Conservation (phyloP, 1,140 invertebrate genomes). For the Brachionus sp. region DNA sequence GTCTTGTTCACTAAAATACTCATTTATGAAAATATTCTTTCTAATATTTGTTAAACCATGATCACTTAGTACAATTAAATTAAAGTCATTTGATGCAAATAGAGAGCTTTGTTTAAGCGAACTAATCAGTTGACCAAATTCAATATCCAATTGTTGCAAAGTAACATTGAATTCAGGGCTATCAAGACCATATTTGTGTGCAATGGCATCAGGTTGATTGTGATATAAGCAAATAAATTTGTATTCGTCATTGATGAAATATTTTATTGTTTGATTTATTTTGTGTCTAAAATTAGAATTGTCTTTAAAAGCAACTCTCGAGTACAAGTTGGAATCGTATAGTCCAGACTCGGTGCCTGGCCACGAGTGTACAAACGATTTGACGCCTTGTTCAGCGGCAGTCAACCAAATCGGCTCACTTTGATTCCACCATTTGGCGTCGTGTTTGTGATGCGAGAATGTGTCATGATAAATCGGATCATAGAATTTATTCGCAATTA, state of each 20-base stretch:
- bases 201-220: constrained; percentile 39
- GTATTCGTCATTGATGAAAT: not conserved
- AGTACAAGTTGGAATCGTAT: not conserved
- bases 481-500: constrained; percentile 37
- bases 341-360: not conserved
- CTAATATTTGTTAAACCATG: constrained; percentile 24
- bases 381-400: not conserved
- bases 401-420: constrained; percentile 28
- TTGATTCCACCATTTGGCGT: constrained; percentile 35
- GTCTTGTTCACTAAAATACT: constrained; percentile 7
- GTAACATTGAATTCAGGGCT: constrained; percentile 38
- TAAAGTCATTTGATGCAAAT: constrained; percentile 20
- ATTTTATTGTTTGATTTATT: constrained; percentile 9
- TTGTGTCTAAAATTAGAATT: not conserved
- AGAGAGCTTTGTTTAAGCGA: not conserved
- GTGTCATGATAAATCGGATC: constrained; percentile 32
- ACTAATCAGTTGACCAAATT: not conserved
- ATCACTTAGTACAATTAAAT: constrained; percentile 39
- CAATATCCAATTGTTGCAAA: constrained; percentile 11
- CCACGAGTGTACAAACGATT: constrained; percentile 5
- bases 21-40: constrained; percentile 34
- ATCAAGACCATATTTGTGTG: constrained; percentile 14
- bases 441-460: constrained; percentile 5
- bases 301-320: not conserved
- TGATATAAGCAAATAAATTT: constrained; percentile 20